Evolutionary conservation across 2,113 vertebrate species (phyloP), one percentile per base, ranked within the genome.

Genomic region (Eudyptes chrysolophus): DNA sequence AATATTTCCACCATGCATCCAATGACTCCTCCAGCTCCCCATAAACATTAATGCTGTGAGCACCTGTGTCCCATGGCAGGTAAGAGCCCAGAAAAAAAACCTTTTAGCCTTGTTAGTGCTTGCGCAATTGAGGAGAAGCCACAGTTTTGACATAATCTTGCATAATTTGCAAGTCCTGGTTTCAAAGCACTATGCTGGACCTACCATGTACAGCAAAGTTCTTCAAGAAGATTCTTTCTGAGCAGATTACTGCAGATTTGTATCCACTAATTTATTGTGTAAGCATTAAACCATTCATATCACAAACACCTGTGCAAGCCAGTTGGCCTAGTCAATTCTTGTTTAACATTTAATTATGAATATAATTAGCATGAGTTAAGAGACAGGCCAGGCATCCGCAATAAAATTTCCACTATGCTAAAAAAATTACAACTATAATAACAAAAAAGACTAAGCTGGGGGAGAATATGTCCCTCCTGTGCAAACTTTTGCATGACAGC

Each of bases 341-440:
- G 95, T 96, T 97, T 97, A 97, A 95, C 98, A 97, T 98, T 98
- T 98, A 98, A 98, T 98, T 98, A 98, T 98, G 98, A 98, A 98
- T 98, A 98, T 98, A 98, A 98, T 98, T 98, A 98, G 95, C 97
- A 98, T 98, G 98, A 98, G 95, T 98, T 98, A 98, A 98, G 98
- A 98, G 97, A 97, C 98, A 98, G 90, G 92, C 97, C 93, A 98
- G 98, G 97, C 98, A 98, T 97, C 92, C 6, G 96, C 97, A 94
- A 96, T 98, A 98, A 98, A 98, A 97, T 98, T 98, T 98, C 96
- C 89, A 92, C 86, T 97, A 94, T 95, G 97, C 70, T 88, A 88
- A 92, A 96, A 97, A 95, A 94, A 95, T 81, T 83, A 20, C 76
- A 89, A 96, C 76, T 83, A 52, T 64, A 96, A 93, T 51, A 88